phyloP scores from a whole-genome alignment of 2,888 invertebrate genomes.

The Cerastis leucographa region DNA sequence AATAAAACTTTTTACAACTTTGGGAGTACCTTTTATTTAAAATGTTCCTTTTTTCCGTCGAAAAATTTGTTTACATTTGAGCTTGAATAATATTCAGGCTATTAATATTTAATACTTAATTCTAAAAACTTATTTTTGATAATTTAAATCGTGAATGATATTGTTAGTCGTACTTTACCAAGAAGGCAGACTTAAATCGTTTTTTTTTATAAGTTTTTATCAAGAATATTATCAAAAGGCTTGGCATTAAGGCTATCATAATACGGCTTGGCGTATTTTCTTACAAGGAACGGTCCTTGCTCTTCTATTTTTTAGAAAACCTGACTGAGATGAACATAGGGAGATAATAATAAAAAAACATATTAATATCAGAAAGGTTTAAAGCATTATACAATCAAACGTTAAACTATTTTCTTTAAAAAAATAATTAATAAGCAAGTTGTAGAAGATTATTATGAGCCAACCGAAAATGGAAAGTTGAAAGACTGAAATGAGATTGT shows the following conservation, averaged over 20 bases:
- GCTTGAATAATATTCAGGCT: constrained; percentile 16
- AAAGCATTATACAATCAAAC: neutral
- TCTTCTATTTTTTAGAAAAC: neutral
- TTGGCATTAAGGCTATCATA: neutral
- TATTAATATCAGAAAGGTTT: neutral
- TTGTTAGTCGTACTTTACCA: neutral
- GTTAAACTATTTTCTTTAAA: neutral
- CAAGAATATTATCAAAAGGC: neutral
- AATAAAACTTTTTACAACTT: constrained; percentile 42
- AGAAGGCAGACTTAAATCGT: neutral
- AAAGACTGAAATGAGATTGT: no score
- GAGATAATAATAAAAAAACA: neutral
- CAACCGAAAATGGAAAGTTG: neutral
- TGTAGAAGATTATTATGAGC: neutral
- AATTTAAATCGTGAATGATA: neutral
- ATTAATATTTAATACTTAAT: neutral
- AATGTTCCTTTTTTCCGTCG: constrained; percentile 36
- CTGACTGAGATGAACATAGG: neutral
- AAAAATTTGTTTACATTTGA: constrained; percentile 37
- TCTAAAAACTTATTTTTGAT: neutral
- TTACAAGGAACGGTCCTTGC: neutral
- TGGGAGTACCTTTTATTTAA: constrained; percentile 24
- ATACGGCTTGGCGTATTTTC: neutral
- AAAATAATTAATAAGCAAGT: no score
- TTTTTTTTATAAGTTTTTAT: constrained; percentile 2